These are phyloP conservation scores for Drosophila littoralis DNA, from an alignment of 1,140 invertebrate genomes.

Conservation along the genomic window DNA sequence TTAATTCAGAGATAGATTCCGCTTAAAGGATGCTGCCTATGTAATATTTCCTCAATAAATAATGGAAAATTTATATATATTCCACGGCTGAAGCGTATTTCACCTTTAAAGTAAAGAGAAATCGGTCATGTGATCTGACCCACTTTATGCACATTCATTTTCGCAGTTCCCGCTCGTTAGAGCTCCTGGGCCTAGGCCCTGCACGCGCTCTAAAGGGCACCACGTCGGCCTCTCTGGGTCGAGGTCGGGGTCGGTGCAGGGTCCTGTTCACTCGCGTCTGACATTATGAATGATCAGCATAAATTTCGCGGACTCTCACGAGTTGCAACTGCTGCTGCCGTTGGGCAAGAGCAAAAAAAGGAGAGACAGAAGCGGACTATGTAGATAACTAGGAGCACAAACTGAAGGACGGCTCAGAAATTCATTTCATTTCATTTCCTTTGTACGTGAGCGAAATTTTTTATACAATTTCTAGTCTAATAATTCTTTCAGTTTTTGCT, in stretches of 20 bases:
- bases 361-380: constrained; percentile 43
- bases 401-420: constrained; percentile 68
- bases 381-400: constrained; percentile 64
- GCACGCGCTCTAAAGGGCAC: constrained; percentile 1
- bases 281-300: constrained; percentile 83
- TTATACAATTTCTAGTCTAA: constrained; percentile 65
- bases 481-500: constrained; percentile 63
- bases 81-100: background rate
- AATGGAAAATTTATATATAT: background rate
- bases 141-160: constrained; percentile 70
- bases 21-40: too few species aligned
- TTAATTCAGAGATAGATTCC: too few species aligned
- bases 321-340: constrained; percentile 54
- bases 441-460: constrained; percentile 79
- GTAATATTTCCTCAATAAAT: background rate
- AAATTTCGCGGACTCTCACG: constrained; percentile 72
- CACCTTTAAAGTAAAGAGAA: constrained; percentile 5
- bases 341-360: constrained; percentile 8
- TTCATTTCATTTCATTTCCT: constrained; percentile 82
- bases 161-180: constrained; percentile 36
- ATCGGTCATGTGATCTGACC: constrained; percentile 49
- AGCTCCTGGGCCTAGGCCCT: constrained; percentile 37
- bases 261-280: constrained; percentile 59
- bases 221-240: background rate
- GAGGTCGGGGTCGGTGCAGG: background rate